phyloP scores from a whole-genome alignment of 2,113 vertebrate genomes.

The Eidolon helvum region DNA sequence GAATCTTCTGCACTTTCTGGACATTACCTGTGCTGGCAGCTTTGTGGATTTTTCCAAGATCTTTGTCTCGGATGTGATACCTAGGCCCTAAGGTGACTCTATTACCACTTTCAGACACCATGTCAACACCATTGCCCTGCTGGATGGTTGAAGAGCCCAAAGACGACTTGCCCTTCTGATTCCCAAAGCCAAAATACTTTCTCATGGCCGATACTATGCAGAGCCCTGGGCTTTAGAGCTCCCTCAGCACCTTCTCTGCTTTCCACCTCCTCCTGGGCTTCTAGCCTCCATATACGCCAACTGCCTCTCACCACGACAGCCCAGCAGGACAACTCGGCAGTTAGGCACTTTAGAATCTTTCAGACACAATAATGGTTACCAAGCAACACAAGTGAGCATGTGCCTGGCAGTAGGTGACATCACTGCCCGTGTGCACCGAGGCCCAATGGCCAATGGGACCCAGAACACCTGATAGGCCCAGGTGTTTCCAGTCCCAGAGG shows the following conservation, averaged over 20 bases:
- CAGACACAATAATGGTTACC: too few species aligned
- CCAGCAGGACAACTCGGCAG: background rate
- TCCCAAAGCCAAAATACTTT: constrained; percentile 88
- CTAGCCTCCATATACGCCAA: rapidly evolving
- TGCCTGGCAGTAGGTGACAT: too few species aligned
- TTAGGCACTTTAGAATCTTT: too few species aligned
- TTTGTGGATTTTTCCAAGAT: constrained; percentile 90
- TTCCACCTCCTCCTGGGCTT: too few species aligned
- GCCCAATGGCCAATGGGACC: too few species aligned
- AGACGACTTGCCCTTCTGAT: constrained; percentile 82
- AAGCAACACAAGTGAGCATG: too few species aligned
- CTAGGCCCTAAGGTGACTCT: constrained; percentile 71
- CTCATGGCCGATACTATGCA: constrained; percentile 82
- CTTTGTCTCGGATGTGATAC: constrained; percentile 87
- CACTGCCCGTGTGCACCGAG: too few species aligned
- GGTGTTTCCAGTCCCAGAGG: too few species aligned
- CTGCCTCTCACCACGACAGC: constrained; percentile 81
- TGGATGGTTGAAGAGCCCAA: constrained; percentile 74
- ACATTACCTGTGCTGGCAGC: constrained; percentile 88
- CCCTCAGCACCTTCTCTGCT: rapidly evolving
- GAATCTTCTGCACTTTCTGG: constrained; percentile 85
- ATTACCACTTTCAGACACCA: rapidly evolving
- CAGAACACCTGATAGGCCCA: too few species aligned
- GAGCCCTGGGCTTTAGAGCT: background rate
- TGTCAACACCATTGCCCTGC: constrained; percentile 50